phyloP scores from a whole-genome alignment of 2,888 invertebrate species.

The Leptothorax acervorum region DNA sequence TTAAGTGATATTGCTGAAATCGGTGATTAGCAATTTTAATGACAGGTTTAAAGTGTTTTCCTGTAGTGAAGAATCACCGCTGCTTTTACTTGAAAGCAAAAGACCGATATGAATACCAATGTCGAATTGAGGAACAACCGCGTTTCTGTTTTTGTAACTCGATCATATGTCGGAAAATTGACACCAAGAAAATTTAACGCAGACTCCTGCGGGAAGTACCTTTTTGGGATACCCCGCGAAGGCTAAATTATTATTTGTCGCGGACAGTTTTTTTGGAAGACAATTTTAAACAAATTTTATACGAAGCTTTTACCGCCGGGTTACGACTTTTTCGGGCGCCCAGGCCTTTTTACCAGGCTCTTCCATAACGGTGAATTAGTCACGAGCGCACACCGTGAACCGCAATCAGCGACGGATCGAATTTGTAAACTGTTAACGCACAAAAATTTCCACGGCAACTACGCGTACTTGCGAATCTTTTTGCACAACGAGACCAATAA shows the following conservation, averaged over 20 bases:
- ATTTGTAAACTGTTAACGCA: slow-evolving; percentile 58
- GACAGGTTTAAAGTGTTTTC: not conserved
- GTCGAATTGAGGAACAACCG: slow-evolving; percentile 2
- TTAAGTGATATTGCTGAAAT: slow-evolving; percentile 15
- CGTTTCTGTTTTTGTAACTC: slow-evolving; percentile 19
- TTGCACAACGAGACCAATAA: slow-evolving; percentile 55
- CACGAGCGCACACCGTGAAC: slow-evolving; percentile 55
- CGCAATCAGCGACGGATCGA: slow-evolving; percentile 37
- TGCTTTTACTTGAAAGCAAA: not conserved
- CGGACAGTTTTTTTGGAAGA: slow-evolving; percentile 53
- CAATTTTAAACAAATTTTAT: slow-evolving; percentile 69
- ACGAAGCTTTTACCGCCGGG: slow-evolving; percentile 64
- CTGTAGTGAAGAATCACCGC: not conserved
- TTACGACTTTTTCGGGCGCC: slow-evolving; percentile 64
- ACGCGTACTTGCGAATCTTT: slow-evolving; percentile 32
- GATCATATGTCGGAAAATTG: slow-evolving; percentile 11
- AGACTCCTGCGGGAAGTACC: not conserved
- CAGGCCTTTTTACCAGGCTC: slow-evolving; percentile 63
- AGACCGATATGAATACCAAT: slow-evolving; percentile 41
- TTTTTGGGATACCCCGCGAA: slow-evolving; percentile 1
- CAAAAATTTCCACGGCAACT: slow-evolving; percentile 43
- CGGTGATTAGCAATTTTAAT: not conserved
- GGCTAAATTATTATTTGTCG: slow-evolving; percentile 19
- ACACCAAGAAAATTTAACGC: slow-evolving; percentile 34
- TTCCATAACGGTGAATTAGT: slow-evolving; percentile 60